These are phyloP conservation scores for Odontomachus brunneus DNA, from an alignment of 1,140 invertebrate genomes.

Conservation along the genomic window DNA sequence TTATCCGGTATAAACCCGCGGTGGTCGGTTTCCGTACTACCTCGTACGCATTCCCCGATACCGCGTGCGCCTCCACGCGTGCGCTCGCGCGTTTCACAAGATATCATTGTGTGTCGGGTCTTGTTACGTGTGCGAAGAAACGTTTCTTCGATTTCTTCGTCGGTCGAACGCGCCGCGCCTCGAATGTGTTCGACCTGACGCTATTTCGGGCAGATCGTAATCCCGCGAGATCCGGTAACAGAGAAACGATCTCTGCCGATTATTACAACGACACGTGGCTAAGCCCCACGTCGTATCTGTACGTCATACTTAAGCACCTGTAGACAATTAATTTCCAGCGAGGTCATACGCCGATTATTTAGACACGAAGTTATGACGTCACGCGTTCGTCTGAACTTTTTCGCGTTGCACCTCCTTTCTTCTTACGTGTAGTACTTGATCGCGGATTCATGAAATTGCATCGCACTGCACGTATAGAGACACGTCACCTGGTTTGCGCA, in stretches of 20 bases:
- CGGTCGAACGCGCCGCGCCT: neutral
- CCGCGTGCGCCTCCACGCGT: conserved; percentile 21
- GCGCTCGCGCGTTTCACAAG: conserved; percentile 23
- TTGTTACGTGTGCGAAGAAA: conserved; percentile 30
- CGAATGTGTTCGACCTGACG: neutral
- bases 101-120: conserved; percentile 24
- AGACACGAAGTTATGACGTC: too few species aligned
- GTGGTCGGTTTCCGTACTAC: conserved; percentile 78
- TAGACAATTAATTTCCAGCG: too few species aligned
- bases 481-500: neutral
- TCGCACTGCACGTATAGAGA: neutral
- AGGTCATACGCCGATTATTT: too few species aligned
- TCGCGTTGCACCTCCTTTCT: too few species aligned
- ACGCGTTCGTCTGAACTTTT: too few species aligned
- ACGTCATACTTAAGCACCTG: too few species aligned
- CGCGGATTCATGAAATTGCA: conserved; percentile 3
- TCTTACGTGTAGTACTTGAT: neutral
- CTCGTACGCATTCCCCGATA: conserved; percentile 72
- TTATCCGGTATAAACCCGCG: conserved; percentile 81
- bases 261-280: too few species aligned
- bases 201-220: neutral
- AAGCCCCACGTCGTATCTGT: too few species aligned
- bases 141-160: conserved; percentile 52
- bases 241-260: neutral
- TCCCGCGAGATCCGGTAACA: neutral